A percentile compares a stretch with the other conserved stretches of the same genome.
These are phyloP conservation scores for Marronus borbonicus DNA, from an alignment of 2,888 invertebrate species.

Conservation along the genomic window DNA sequence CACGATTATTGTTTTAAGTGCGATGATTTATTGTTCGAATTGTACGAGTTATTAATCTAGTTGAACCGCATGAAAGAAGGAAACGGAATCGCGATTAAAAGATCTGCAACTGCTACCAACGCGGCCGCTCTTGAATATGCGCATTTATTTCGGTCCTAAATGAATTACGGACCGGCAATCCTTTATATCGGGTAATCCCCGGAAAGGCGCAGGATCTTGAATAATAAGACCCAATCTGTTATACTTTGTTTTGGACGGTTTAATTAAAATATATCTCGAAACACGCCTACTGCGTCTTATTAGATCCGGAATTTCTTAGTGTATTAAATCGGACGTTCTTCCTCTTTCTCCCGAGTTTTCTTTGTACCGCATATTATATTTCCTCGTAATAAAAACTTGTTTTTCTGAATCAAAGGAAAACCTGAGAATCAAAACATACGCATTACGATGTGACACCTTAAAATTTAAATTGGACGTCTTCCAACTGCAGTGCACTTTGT, in stretches of 20 bases:
- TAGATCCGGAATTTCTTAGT: conserved; percentile 2
- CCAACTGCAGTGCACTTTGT: too few relatives aligned
- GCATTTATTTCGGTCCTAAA: conserved; percentile 46
- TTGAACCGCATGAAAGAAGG: conserved; percentile 18
- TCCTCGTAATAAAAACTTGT: neutral
- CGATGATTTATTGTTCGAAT: conserved; percentile 33
- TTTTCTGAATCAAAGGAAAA: too few relatives aligned
- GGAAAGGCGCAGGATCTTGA: conserved; percentile 32
- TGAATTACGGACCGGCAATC: conserved; percentile 40
- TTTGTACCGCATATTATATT: neutral
- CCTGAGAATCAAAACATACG: too few relatives aligned
- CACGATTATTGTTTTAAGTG: conserved; percentile 38
- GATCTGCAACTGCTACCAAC: conserved; percentile 22
- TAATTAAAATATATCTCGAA: conserved; percentile 41
- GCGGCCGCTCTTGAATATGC: conserved; percentile 45
- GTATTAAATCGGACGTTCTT: neutral
- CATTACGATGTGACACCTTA: too few relatives aligned
- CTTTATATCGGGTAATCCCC: conserved; percentile 40
- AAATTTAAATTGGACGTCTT: too few relatives aligned
- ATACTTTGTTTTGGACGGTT: conserved; percentile 39
- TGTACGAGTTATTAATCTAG: conserved; percentile 37
- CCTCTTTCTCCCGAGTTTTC: neutral
- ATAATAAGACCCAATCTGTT: conserved; percentile 45
- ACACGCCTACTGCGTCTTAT: conserved; percentile 15
- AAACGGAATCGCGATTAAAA: conserved; percentile 44